Evolutionary conservation across 92 coral and sea anemone species (phyloP).

Genomic region (Nematostella vectensis): DNA sequence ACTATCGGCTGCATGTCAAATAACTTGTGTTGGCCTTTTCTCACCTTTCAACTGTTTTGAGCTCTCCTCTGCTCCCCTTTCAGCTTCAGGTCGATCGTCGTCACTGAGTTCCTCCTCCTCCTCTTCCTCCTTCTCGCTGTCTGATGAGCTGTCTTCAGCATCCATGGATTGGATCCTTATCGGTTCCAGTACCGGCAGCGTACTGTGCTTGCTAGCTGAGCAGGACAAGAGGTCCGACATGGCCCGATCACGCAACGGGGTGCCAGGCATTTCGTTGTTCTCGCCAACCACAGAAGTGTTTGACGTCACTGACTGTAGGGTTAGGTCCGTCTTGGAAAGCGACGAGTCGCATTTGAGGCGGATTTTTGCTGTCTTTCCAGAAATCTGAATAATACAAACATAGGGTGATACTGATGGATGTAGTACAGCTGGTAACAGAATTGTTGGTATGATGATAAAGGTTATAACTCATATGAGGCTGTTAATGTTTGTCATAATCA

Average conservation of each 20-base stretch:
- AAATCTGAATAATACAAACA: conserved; percentile 34
- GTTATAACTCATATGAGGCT: no score
- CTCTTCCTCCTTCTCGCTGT: conserved; percentile 51
- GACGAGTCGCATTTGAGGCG: conserved; percentile 69
- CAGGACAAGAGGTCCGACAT: conserved; percentile 73
- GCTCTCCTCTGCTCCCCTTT: no score
- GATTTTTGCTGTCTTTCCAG: conserved; percentile 53
- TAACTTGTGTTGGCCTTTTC: no score
- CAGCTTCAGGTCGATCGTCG: conserved; percentile 57
- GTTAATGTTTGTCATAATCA: no score
- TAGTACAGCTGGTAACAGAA: no score
- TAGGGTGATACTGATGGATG: no score
- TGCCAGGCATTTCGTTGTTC: conserved; percentile 3
- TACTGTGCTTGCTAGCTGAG: conserved; percentile 26
- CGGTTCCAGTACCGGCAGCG: conserved; percentile 75
- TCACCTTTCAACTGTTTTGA: no score
- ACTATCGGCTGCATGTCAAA: no score
- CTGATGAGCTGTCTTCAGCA: conserved; percentile 50
- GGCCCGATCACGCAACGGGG: conserved; percentile 67
- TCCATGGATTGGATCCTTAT: conserved; percentile 77
- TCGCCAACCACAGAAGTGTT: conserved; percentile 34
- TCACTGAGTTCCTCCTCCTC: conserved; percentile 22
- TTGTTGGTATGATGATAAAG: no score
- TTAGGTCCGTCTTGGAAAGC: conserved; percentile 79
- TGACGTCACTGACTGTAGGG: conserved; percentile 69